Percentiles rank a stretch among this genome's conserved stretches.
These are phyloP conservation scores for Drosophila nebulosa DNA, from an alignment of 1,140 invertebrate genomes.

Conservation along the genomic window DNA sequence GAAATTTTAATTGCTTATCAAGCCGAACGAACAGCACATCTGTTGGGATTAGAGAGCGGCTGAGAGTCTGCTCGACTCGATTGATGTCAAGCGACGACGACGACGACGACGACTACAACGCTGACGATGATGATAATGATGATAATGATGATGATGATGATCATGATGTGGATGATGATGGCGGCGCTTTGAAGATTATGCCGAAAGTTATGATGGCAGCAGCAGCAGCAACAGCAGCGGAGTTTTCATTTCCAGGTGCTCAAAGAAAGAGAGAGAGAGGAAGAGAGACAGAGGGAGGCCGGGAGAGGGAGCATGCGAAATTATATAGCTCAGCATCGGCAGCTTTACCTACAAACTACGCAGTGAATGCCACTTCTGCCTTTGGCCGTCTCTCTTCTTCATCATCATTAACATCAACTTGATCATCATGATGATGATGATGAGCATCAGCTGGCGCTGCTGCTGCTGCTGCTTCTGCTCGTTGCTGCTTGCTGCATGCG, in stretches of 20 bases:
- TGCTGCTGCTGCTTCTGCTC: conserved; percentile 23
- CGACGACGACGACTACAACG: conserved; percentile 49
- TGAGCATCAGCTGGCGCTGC: conserved; percentile 36
- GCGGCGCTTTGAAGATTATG: conserved; percentile 75
- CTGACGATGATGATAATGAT: conserved; percentile 22
- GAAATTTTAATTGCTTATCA: conserved; percentile 77
- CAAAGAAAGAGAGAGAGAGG: conserved; percentile 7
- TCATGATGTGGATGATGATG: conserved; percentile 18
- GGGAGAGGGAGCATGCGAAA: conserved; percentile 62
- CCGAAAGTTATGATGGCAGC: conserved; percentile 68
- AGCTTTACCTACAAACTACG: conserved; percentile 75
- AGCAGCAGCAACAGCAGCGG: conserved; percentile 38
- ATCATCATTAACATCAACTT: conserved; percentile 22
- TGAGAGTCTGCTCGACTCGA: conserved; percentile 37
- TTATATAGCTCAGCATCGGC: conserved; percentile 61
- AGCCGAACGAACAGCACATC: conserved; percentile 53
- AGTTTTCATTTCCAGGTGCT: conserved; percentile 38
- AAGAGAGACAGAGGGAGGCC: neutral
- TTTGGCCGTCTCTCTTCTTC: conserved; percentile 40
- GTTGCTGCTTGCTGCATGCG: conserved; percentile 56
- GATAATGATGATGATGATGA: conserved; percentile 24
- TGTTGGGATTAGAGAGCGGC: conserved; percentile 60
- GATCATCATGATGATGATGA: conserved; percentile 11
- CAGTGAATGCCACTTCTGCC: conserved; percentile 25
- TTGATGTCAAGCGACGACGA: conserved; percentile 66